These are phyloP conservation scores for Nemoura dubitans DNA, from an alignment of 2,888 invertebrate genomes.

Conservation along the genomic window DNA sequence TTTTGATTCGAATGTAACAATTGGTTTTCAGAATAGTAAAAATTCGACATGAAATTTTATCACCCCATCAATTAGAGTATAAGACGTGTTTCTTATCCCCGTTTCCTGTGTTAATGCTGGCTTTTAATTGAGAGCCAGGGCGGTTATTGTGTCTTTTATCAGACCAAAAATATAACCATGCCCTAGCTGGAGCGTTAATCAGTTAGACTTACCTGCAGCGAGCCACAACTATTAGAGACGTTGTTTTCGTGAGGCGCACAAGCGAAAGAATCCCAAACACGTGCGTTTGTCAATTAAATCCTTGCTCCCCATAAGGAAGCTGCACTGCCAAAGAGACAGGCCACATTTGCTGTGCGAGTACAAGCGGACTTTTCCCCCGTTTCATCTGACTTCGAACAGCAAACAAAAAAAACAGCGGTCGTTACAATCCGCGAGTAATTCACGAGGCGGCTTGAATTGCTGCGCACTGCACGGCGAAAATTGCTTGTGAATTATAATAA, in stretches of 20 bases:
- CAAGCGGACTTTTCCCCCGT: background rate
- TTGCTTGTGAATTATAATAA: background rate
- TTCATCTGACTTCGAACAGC: background rate
- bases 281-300: background rate
- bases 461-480: background rate
- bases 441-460: too few relatives aligned
- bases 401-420: background rate
- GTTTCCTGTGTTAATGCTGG: background rate
- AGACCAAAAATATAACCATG: background rate
- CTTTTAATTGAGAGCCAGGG: background rate
- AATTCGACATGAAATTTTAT: slow-evolving; percentile 5
- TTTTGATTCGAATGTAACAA: slow-evolving; percentile 8
- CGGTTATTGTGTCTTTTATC: background rate
- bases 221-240: background rate
- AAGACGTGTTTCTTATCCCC: background rate
- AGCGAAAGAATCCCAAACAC: background rate
- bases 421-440: background rate
- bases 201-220: too few relatives aligned
- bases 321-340: background rate
- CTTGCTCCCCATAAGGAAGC: background rate
- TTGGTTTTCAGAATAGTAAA: slow-evolving; percentile 21
- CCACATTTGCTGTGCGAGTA: too few relatives aligned
- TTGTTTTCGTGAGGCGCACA: background rate
- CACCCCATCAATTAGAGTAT: background rate
- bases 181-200: background rate